These are phyloP conservation scores for Muraenolepis orangiensis DNA, from an alignment of 2,797 vertebrate genomes.

Conservation along the genomic window DNA sequence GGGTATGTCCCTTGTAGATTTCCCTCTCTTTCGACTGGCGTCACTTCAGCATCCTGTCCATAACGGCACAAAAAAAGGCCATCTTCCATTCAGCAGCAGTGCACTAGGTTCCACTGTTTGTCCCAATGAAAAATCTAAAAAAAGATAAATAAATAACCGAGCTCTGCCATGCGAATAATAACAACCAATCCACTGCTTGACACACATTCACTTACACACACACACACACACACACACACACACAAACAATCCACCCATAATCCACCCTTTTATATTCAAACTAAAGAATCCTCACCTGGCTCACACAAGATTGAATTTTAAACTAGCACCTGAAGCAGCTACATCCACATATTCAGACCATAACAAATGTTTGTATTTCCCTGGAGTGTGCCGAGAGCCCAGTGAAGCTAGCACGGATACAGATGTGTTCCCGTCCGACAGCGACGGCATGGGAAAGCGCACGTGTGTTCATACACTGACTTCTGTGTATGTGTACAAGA, in stretches of 20 bases:
- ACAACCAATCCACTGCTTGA: background rate
- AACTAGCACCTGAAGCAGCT: background rate
- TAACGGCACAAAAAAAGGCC: too few relatives aligned
- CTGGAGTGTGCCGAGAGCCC: background rate
- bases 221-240: background rate
- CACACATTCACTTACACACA: background rate
- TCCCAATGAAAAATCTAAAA: background rate
- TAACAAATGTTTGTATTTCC: background rate
- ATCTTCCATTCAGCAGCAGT: background rate
- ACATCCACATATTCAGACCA: background rate
- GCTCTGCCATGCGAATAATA: background rate
- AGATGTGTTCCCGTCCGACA: background rate
- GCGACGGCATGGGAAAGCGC: background rate
- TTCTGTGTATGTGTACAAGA: too few relatives aligned
- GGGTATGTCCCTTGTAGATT: too few relatives aligned
- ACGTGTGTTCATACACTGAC: background rate
- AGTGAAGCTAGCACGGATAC: background rate
- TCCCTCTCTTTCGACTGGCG: too few relatives aligned
- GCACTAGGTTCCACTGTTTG: background rate
- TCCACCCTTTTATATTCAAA: background rate
- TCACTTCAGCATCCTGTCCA: too few relatives aligned
- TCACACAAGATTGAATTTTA: background rate
- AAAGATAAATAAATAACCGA: background rate
- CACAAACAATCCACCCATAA: background rate
- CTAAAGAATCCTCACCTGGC: background rate